Percentiles rank a stretch among this genome's conserved stretches.
Conservation (phyloP, 2,113 vertebrate species). For the Typhlomys cinereus region DNA sequence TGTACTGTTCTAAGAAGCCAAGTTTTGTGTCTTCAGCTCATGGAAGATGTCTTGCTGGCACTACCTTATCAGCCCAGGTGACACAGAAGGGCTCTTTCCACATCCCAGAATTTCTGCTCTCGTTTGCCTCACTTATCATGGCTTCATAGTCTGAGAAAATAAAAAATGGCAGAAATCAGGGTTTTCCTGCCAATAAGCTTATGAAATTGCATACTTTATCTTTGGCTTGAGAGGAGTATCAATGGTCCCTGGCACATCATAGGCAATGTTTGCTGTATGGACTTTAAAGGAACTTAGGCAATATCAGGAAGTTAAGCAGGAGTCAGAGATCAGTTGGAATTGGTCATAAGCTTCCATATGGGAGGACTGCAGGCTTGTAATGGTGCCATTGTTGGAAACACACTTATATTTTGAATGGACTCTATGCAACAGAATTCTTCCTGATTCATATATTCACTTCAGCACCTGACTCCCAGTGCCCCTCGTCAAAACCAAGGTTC, state of each 20-base stretch:
- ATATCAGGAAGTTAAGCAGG: not conserved
- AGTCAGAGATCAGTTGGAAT: not conserved
- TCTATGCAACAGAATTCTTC: not conserved
- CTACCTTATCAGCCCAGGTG: not conserved
- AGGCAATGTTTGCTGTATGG: not conserved
- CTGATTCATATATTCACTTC: not conserved
- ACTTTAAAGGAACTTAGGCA: not conserved
- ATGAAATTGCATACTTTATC: not conserved
- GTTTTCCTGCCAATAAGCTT: not conserved
- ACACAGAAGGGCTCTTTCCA: not conserved
- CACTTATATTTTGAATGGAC: not conserved
- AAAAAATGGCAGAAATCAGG: not conserved
- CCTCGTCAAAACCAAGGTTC: not conserved
- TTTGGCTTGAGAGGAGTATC: not conserved
- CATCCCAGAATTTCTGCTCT: not conserved
- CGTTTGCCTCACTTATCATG: not conserved
- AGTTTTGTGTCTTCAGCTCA: not conserved
- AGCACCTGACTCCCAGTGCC: not conserved
- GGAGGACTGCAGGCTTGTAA: not conserved
- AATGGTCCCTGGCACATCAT: not conserved
- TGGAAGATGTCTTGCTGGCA: not conserved
- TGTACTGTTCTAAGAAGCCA: constrained; percentile 28
- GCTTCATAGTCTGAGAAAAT: not conserved
- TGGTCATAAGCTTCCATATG: not conserved
- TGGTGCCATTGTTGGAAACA: not conserved